Percentiles rank a stretch among this genome's conserved stretches.
These are phyloP conservation scores for Puntigrus tetrazona DNA, from an alignment of 2,113 vertebrate species.

Conservation along the genomic window DNA sequence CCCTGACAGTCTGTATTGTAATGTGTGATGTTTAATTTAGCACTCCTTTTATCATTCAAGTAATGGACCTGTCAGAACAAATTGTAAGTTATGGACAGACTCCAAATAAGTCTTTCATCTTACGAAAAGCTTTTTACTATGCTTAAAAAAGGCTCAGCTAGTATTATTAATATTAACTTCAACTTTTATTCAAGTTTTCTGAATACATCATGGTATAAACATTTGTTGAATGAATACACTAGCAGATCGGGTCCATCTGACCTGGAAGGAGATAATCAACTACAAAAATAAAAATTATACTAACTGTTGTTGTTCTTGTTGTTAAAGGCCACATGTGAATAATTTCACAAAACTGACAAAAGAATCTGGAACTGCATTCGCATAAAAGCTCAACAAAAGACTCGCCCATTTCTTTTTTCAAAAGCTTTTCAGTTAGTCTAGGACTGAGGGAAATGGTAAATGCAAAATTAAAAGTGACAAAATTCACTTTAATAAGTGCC, in stretches of 20 bases:
- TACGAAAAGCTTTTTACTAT: not conserved
- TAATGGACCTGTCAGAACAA: not conserved
- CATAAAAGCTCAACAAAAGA: not conserved
- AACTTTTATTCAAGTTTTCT: not conserved
- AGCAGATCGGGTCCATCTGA: not conserved
- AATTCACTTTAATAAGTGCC: constrained; percentile 7
- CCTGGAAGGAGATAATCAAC: not conserved
- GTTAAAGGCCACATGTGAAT: not conserved
- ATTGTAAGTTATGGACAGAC: not conserved
- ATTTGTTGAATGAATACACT: not conserved
- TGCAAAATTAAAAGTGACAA: too few relatives aligned
- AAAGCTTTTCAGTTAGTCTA: not conserved
- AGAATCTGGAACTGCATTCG: not conserved
- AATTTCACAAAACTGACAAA: not conserved
- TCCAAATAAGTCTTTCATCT: constrained; percentile 10
- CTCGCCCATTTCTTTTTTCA: not conserved
- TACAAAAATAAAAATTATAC: not conserved
- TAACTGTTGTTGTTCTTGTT: not conserved
- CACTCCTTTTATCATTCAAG: not conserved
- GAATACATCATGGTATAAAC: not conserved
- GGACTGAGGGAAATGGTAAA: not conserved
- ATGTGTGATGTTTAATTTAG: constrained; percentile 12
- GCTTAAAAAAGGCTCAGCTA: not conserved
- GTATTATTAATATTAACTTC: not conserved
- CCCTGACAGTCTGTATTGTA: constrained; percentile 17